phyloP scores from a whole-genome alignment of 2,888 invertebrate genomes.

The Phengaris arion region DNA sequence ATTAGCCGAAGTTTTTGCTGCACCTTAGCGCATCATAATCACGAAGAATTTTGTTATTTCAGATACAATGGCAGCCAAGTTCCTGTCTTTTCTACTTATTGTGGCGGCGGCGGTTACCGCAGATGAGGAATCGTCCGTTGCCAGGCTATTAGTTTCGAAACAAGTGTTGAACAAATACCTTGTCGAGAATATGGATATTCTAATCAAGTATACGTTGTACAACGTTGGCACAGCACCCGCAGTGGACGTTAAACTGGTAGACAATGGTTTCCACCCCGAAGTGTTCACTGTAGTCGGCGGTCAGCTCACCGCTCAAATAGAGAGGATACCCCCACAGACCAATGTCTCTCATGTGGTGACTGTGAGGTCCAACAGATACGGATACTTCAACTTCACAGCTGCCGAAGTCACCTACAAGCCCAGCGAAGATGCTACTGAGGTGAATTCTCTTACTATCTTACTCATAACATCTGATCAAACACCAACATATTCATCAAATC shows the following conservation, averaged over 20 bases:
- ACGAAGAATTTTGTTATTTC: conserved; percentile 33
- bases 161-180: conserved; percentile 97
- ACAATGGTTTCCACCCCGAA: conserved; percentile 94
- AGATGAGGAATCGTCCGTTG: conserved; percentile 86
- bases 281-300: conserved; percentile 95
- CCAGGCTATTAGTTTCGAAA: conserved; percentile 93
- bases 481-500: neutral
- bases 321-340: conserved; percentile 93
- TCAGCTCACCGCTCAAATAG: conserved; percentile 88
- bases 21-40: neutral
- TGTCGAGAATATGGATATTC: conserved; percentile 97
- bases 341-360: conserved; percentile 97
- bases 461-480: conserved; percentile 9
- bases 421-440: conserved; percentile 89
- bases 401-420: conserved; percentile 94
- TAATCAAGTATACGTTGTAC: conserved; percentile 95
- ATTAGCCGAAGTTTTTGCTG: neutral
- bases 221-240: conserved; percentile 96
- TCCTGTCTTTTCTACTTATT: conserved; percentile 68
- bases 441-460: conserved; percentile 52
- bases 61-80: conserved; percentile 68
- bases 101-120: conserved; percentile 71
- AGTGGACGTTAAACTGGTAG: conserved; percentile 91
- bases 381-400: conserved; percentile 98
- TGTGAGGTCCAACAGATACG: conserved; percentile 92